These are phyloP conservation scores for Tamias sibiricus DNA, from an alignment of 2,113 vertebrate genomes.

Conservation along the genomic window DNA sequence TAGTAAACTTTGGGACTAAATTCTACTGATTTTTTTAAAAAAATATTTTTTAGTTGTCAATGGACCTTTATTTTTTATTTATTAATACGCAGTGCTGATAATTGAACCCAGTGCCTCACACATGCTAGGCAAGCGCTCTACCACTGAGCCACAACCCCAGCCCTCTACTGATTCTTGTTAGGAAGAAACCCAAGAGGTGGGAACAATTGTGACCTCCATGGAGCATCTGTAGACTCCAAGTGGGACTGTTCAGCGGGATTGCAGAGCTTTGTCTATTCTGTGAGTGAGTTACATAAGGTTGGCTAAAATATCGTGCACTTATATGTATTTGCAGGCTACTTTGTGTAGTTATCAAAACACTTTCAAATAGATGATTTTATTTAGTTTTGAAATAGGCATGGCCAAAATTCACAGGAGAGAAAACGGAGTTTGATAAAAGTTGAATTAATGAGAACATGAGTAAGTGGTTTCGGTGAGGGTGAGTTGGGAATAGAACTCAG, in stretches of 20 bases:
- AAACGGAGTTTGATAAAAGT: neutral
- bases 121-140: no score
- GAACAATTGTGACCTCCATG: neutral
- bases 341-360: neutral
- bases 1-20: neutral
- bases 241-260: neutral
- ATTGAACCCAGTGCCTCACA: no score
- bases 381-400: neutral
- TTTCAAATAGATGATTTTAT: neutral
- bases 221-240: neutral
- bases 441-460: neutral
- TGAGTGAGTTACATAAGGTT: neutral
- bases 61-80: no score
- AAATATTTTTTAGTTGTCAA: no score
- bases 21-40: neutral
- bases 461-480: neutral
- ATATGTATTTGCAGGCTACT: neutral
- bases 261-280: rapidly evolving
- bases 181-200: neutral
- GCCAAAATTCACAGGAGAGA: neutral
- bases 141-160: no score
- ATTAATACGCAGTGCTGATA: no score
- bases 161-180: neutral
- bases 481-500: neutral
- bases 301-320: neutral